These are phyloP conservation scores for Pollenia angustigena DNA, from an alignment of 2,888 invertebrate species.

Conservation along the genomic window DNA sequence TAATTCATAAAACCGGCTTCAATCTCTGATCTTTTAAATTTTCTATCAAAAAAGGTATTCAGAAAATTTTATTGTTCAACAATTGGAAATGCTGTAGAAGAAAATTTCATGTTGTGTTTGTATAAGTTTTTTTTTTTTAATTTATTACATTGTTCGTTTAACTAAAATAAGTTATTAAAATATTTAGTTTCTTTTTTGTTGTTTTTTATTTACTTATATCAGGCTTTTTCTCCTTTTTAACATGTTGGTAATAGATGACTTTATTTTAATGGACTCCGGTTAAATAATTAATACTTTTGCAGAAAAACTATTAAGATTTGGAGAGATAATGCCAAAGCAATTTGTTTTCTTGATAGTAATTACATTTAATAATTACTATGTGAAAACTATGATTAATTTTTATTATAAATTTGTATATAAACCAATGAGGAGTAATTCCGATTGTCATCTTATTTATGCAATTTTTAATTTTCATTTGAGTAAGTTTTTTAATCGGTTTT, in stretches of 20 bases:
- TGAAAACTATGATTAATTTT: neutral
- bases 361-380: constrained; percentile 25
- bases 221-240: neutral
- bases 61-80: no score
- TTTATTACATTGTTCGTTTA: constrained; percentile 44
- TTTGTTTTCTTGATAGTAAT: constrained; percentile 37
- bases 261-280: constrained; percentile 32
- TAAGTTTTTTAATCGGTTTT: no score
- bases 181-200: constrained; percentile 4
- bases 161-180: constrained; percentile 63
- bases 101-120: neutral
- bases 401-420: neutral
- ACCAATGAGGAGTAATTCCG: no score
- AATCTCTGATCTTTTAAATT: no score
- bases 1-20: no score
- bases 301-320: constrained; percentile 47
- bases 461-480: no score
- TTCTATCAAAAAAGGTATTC: no score
- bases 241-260: constrained; percentile 32
- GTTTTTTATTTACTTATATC: neutral
- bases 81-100: neutral
- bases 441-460: no score
- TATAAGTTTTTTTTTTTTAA: neutral
- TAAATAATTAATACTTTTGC: constrained; percentile 29
- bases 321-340: constrained; percentile 7